A percentile compares a stretch with the other conserved stretches of the same genome.
These are phyloP conservation scores for Halesus radiatus DNA, from an alignment of 1,140 invertebrate species.

Conservation along the genomic window DNA sequence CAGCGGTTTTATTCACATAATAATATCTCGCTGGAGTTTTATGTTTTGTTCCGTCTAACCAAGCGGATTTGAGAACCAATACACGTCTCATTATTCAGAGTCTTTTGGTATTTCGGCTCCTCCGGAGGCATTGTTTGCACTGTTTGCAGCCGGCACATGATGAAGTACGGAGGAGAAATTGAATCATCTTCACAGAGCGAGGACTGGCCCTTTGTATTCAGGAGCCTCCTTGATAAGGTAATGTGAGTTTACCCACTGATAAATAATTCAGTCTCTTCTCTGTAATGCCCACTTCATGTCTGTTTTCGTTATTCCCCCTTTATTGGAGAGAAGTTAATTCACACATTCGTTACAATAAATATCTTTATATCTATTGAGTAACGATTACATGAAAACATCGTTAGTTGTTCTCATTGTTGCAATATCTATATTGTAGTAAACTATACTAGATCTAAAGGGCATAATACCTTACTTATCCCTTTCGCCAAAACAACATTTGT, in stretches of 20 bases:
- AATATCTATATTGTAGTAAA: too few species aligned
- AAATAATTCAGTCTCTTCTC: background rate
- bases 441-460: too few species aligned
- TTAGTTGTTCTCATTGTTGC: too few species aligned
- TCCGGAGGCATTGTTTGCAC: background rate
- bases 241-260: background rate
- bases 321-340: too few species aligned
- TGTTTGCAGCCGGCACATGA: conserved; percentile 1
- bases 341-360: too few species aligned
- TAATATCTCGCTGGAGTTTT: too few species aligned
- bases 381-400: too few species aligned
- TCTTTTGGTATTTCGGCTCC: background rate
- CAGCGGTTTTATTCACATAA: too few species aligned
- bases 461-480: too few species aligned
- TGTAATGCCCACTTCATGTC: background rate
- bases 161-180: background rate
- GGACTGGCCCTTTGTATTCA: background rate
- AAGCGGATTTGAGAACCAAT: background rate
- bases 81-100: background rate
- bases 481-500: too few species aligned
- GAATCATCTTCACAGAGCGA: background rate
- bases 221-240: background rate
- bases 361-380: too few species aligned
- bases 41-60: background rate
- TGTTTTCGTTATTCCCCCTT: background rate